Percentiles rank a stretch among this genome's conserved stretches.
phyloP scores from a whole-genome alignment of 1,140 invertebrate genomes.

The Drosophila santomea region DNA sequence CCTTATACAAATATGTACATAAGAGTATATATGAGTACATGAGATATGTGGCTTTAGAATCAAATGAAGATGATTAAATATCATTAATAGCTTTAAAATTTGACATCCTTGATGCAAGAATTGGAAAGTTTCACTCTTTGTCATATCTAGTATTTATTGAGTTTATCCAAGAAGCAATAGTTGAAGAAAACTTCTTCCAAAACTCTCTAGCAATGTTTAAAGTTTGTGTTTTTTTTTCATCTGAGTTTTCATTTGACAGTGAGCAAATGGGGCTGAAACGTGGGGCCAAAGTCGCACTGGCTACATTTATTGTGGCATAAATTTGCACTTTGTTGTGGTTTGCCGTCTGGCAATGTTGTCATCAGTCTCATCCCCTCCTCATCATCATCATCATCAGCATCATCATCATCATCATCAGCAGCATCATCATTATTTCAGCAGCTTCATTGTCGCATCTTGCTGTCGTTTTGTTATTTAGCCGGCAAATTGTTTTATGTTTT shows the following conservation, averaged over 20 bases:
- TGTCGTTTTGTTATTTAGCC: conserved; percentile 67
- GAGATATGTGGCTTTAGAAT: too few relatives aligned
- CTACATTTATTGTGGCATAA: conserved; percentile 78
- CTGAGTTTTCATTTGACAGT: background rate
- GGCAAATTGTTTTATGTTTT: conserved; percentile 77
- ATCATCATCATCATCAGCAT: conserved; percentile 9
- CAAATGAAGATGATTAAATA: too few relatives aligned
- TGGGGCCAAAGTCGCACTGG: background rate
- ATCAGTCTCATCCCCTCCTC: conserved; percentile 7
- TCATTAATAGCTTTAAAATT: too few relatives aligned
- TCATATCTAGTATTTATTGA: too few relatives aligned
- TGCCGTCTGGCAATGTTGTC: conserved; percentile 56
- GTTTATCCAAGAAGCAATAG: too few relatives aligned
- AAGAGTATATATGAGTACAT: too few relatives aligned
- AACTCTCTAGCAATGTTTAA: too few relatives aligned
- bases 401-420: conserved; percentile 15
- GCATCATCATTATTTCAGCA: conserved; percentile 21
- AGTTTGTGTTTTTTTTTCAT: too few relatives aligned
- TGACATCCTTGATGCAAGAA: too few relatives aligned
- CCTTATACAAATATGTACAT: too few relatives aligned
- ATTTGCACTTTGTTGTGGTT: conserved; percentile 79
- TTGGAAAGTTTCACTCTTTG: background rate
- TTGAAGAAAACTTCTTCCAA: too few relatives aligned
- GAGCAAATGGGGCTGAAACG: background rate
- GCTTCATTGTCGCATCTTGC: conserved; percentile 58